These are phyloP conservation scores for Spodoptera picta DNA, from an alignment of 2,888 invertebrate species.

Conservation along the genomic window DNA sequence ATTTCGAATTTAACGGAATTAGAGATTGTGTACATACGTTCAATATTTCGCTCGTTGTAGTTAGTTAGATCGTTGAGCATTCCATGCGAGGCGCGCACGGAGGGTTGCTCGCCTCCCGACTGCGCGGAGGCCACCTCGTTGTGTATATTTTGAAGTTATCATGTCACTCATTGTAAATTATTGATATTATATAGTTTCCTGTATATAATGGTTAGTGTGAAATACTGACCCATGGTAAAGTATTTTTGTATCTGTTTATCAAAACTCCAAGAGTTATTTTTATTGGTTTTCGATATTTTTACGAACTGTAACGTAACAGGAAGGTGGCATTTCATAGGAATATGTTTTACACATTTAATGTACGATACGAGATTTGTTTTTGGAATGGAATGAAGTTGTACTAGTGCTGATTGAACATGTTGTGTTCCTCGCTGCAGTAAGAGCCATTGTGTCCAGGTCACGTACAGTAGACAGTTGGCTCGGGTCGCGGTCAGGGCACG, in stretches of 20 bases:
- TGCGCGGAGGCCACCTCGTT: neutral
- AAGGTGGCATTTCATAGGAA: too few species aligned
- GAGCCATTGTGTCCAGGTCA: slow-evolving; percentile 4
- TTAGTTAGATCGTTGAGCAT: slow-evolving; percentile 52
- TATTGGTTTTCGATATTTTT: too few species aligned
- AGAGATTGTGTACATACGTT: slow-evolving; percentile 44
- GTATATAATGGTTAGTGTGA: slow-evolving; percentile 24
- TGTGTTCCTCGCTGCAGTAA: too few species aligned
- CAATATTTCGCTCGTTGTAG: slow-evolving; percentile 44
- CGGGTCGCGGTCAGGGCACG: slow-evolving; percentile 30
- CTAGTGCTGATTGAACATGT: too few species aligned
- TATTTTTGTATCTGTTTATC: too few species aligned
- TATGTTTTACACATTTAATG: too few species aligned
- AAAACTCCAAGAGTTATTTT: too few species aligned
- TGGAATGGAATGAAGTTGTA: too few species aligned
- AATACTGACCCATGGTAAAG: neutral
- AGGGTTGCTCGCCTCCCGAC: neutral
- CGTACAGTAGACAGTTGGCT: slow-evolving; percentile 13
- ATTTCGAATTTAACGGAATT: slow-evolving; percentile 24
- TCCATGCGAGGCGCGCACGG: slow-evolving; percentile 43
- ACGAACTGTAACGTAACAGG: too few species aligned
- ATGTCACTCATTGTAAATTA: slow-evolving; percentile 43
- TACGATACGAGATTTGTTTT: neutral
- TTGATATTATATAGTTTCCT: slow-evolving; percentile 22
- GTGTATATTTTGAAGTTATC: slow-evolving; percentile 5